Conservation (phyloP, 2,888 invertebrate genomes). For the Liposcelis brunnea region DNA sequence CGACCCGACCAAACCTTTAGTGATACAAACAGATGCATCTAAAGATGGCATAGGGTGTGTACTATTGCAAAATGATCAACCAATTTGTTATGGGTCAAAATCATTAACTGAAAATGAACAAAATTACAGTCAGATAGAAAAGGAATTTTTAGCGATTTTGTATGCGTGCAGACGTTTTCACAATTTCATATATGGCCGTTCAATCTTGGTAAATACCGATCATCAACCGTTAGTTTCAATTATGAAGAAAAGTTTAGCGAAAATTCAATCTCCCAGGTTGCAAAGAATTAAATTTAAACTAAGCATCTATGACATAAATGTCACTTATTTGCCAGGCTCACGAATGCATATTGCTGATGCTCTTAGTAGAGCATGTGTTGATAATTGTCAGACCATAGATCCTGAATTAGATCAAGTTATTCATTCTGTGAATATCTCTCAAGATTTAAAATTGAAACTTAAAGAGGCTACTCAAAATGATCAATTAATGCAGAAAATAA, state of each 20-base stretch:
- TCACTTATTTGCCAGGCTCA: constrained; percentile 18
- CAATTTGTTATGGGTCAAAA: not conserved
- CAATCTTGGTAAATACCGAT: constrained; percentile 13
- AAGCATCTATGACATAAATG: constrained; percentile 16
- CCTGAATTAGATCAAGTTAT: constrained; percentile 8
- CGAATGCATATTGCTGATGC: constrained; percentile 14
- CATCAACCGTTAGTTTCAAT: constrained; percentile 14
- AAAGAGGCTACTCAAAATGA: constrained; percentile 7
- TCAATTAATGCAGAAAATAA: constrained; percentile 2
- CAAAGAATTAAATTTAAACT: constrained; percentile 16
- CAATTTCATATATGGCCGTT: constrained; percentile 16
- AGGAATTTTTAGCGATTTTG: constrained; percentile 17
- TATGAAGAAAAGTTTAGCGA: constrained; percentile 13
- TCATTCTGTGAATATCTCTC: constrained; percentile 10
- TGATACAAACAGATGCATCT: not conserved
- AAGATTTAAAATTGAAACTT: constrained; percentile 1
- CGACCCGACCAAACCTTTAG: not conserved
- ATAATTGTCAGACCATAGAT: constrained; percentile 6
- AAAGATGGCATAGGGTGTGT: not conserved
- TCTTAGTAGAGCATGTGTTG: constrained; percentile 11
- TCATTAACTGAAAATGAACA: constrained; percentile 11
- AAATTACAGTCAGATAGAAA: constrained; percentile 18
- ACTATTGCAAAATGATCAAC: not conserved
- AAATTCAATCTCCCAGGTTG: constrained; percentile 16
- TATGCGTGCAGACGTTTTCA: constrained; percentile 17